Base-by-base conservation (phyloP, 2,888 invertebrate species). In the Myopa testacea region DNA sequence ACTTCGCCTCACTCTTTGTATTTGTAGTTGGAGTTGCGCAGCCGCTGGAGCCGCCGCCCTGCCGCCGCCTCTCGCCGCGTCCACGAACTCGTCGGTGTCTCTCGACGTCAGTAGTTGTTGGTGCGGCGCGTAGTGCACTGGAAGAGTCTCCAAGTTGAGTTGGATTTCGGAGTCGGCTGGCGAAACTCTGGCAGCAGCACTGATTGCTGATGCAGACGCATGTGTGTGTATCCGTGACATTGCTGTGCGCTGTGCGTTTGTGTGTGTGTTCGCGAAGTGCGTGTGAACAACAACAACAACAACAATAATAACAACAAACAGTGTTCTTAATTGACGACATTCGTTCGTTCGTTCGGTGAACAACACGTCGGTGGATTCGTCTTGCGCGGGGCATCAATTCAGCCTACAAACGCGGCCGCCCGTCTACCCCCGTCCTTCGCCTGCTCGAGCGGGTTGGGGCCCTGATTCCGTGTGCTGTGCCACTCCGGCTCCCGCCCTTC, bases 271-370 rank as follows among this genome's bases (percentile, higher is more conserved):
- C 76, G 34, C 34, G n/a, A 77, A 70, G 75, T 60, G 70, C 75
- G 75, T 74, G 38, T 19, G 63, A 75, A 69, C 67, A 74, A 58
- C 69, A 76, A 74, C 68, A 60, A 71, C 37, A 67, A 71, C 40
- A 78, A 78, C 63, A 50, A 70, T 67, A 76, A 71, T 65, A 77
- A 78, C 75, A 77, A 78, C 72, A 77, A 75, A 69, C 65, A 68
- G 67, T 63, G 60, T 74, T 71, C 65, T 75, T 77, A 79, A 79
- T 72, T 77, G 78, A 76, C 69, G 74, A 77, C 78, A 77, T 78
- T 80, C 40, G 60, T 80, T 80, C 34, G 72, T 40, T 26, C 40
- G 37, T 58, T 72, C 40, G 60, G 72, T 4, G 19, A 72, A 60
- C 26, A 26, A 26, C 62, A 38, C 72, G 60, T 12, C 16, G 14